Evolutionary conservation across 2,113 vertebrate species (phyloP).

Genomic region (Micromys minutus): DNA sequence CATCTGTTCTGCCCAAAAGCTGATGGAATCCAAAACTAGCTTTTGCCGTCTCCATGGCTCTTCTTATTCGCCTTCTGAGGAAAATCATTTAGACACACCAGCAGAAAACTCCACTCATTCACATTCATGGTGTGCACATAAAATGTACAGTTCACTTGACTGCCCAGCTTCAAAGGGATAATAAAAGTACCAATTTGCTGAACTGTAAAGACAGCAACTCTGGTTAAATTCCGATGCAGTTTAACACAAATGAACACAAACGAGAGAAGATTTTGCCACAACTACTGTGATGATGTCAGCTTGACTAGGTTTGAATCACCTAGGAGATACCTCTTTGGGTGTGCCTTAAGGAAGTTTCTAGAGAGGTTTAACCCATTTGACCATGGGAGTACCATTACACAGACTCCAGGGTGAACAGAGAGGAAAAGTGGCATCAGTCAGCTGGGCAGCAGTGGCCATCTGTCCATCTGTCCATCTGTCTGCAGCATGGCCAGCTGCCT

Average conservation of each 20-base stretch:
- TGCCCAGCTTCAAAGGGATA: conserved; percentile 86
- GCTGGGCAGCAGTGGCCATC: neutral
- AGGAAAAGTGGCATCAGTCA: neutral
- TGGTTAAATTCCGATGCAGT: conserved; percentile 17
- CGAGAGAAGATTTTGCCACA: conserved; percentile 23
- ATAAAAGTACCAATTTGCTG: conserved; percentile 87
- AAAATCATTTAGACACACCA: conserved; percentile 89
- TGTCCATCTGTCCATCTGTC: neutral
- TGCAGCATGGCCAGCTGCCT: neutral
- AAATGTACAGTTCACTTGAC: conserved; percentile 87
- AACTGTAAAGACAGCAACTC: conserved; percentile 83
- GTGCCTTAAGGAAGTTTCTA: neutral
- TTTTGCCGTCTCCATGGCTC: conserved; percentile 89
- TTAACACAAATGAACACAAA: conserved; percentile 69
- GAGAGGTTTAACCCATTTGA: neutral
- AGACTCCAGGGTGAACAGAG: neutral
- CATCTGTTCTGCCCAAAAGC: conserved; percentile 81
- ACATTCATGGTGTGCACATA: conserved; percentile 88
- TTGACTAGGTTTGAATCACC: neutral
- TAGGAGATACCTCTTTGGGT: neutral
- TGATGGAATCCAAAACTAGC: conserved; percentile 88
- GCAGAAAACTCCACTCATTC: conserved; percentile 87
- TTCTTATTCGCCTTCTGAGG: conserved; percentile 89
- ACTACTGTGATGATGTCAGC: neutral
- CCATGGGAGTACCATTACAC: too few relatives aligned